A percentile compares a stretch with the other conserved stretches of the same genome.
Conservation (phyloP, 2,888 invertebrate genomes). For the Isoperla grammatica region DNA sequence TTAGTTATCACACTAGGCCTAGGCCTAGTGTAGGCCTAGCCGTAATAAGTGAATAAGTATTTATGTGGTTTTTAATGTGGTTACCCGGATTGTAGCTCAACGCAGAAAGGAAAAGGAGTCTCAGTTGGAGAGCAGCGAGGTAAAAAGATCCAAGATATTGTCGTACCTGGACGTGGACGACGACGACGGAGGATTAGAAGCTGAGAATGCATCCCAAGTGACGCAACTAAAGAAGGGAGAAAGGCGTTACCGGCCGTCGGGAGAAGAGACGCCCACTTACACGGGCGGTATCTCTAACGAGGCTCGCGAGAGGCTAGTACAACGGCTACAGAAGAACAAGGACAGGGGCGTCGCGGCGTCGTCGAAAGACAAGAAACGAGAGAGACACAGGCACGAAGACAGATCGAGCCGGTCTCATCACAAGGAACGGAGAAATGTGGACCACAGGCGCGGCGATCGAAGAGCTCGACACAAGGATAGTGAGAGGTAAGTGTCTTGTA, state of each 20-base stretch:
- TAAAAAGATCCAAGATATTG: conserved; percentile 40
- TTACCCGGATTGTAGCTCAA: conserved; percentile 37
- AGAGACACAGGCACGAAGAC: conserved; percentile 38
- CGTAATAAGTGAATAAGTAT: background rate
- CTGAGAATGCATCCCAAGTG: conserved; percentile 31
- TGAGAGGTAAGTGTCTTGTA: conserved; percentile 25
- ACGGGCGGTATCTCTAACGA: conserved; percentile 86
- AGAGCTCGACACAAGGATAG: conserved; percentile 40
- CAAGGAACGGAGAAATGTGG: conserved; percentile 36
- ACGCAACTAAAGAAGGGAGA: conserved; percentile 19
- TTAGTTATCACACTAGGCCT: background rate
- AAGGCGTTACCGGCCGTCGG: conserved; percentile 68
- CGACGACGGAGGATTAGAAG: conserved; percentile 37
- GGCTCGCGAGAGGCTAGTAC: conserved; percentile 65
- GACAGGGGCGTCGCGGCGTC: conserved; percentile 68
- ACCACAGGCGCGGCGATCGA: conserved; percentile 35
- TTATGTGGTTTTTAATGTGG: too few species aligned
- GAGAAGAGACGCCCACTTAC: conserved; percentile 89
- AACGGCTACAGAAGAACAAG: conserved; percentile 55
- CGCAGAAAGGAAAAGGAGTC: conserved; percentile 40
- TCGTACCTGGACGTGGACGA: conserved; percentile 57
- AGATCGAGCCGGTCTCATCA: conserved; percentile 39
- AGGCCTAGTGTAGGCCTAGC: too few species aligned
- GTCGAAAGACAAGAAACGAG: conserved; percentile 46
- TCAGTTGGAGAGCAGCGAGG: conserved; percentile 32